Percentiles rank a stretch among this genome's conserved stretches.
These are phyloP conservation scores for Tetanocera ferruginea DNA, from an alignment of 2,888 invertebrate species.

Conservation along the genomic window DNA sequence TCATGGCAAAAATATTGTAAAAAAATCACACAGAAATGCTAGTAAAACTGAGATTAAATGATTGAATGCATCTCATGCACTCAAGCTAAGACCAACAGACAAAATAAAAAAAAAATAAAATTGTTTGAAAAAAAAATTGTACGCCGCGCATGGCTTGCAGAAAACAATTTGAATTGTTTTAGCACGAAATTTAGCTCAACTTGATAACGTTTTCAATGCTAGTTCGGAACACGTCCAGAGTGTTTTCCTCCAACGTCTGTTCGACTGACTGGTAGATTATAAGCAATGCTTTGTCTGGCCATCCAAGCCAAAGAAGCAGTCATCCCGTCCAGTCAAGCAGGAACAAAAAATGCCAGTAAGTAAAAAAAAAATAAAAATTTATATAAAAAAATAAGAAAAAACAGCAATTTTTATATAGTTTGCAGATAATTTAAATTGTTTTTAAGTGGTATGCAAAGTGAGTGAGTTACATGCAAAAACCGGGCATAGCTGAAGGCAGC, in stretches of 20 bases:
- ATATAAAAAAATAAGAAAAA: slow-evolving; percentile 6
- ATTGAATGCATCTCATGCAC: slow-evolving; percentile 49
- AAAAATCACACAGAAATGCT: not conserved
- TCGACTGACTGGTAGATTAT: not conserved
- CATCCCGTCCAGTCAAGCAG: not conserved
- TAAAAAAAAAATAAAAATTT: not conserved
- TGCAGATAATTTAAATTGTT: slow-evolving; percentile 49
- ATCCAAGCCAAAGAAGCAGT: not conserved
- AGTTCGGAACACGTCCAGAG: not conserved
- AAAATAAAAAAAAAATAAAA: not conserved
- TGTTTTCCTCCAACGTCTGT: not conserved
- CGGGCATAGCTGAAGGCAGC: not conserved
- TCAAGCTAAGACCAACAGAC: slow-evolving; percentile 30
- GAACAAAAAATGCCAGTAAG: not conserved
- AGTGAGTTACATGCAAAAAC: slow-evolving; percentile 28
- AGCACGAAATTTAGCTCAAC: slow-evolving; percentile 42
- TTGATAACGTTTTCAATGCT: slow-evolving; percentile 27
- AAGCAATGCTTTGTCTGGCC: not conserved
- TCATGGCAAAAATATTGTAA: slow-evolving; percentile 1
- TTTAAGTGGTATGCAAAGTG: slow-evolving; percentile 49
- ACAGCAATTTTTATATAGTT: slow-evolving; percentile 42
- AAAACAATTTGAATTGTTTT: slow-evolving; percentile 38
- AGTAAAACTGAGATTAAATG: slow-evolving; percentile 59
- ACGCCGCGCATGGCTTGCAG: not conserved
- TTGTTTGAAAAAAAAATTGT: not conserved